Conservation (phyloP, 1,140 invertebrate genomes). For the Zaprionus davidi region DNA sequence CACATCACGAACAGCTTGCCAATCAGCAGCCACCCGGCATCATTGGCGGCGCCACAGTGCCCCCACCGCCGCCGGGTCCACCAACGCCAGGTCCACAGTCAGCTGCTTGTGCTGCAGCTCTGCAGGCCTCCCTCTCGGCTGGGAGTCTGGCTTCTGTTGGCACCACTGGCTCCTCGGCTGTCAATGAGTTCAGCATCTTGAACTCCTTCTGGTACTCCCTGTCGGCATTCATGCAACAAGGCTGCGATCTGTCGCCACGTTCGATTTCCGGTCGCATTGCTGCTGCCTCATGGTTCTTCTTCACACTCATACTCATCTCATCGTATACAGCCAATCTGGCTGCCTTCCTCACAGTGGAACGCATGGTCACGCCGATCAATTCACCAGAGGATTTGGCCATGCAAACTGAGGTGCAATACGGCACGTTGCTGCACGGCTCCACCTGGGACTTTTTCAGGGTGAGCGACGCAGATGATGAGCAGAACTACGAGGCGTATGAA, state of each 20-base stretch:
- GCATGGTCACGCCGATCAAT: slow-evolving; percentile 97
- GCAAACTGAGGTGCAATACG: slow-evolving; percentile 98
- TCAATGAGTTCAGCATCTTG: slow-evolving; percentile 97
- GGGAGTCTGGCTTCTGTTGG: slow-evolving; percentile 73
- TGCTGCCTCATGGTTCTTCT: slow-evolving; percentile 99
- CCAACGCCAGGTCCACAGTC: slow-evolving; percentile 70
- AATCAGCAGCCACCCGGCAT: slow-evolving; percentile 79
- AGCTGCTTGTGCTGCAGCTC: slow-evolving; percentile 60
- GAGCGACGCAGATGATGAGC: slow-evolving; percentile 32
- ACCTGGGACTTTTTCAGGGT: slow-evolving; percentile 97
- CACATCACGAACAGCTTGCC: slow-evolving; percentile 83
- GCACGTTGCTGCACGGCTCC: slow-evolving; percentile 93
- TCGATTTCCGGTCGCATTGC: slow-evolving; percentile 94
- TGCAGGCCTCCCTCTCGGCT: slow-evolving; percentile 71
- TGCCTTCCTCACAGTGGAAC: slow-evolving; percentile 97
- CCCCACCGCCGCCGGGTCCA: slow-evolving; percentile 69
- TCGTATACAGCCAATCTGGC: slow-evolving; percentile 99
- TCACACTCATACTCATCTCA: slow-evolving; percentile 98
- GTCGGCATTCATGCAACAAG: slow-evolving; percentile 99
- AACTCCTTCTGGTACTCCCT: slow-evolving; percentile 99
- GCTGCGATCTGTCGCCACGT: slow-evolving; percentile 97
- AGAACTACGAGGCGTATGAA: not conserved
- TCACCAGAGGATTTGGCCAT: slow-evolving; percentile 96
- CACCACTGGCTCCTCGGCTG: slow-evolving; percentile 30
- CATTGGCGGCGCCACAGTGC: slow-evolving; percentile 61